These are phyloP conservation scores for Hemicentrotus pulcherrimus DNA, from an alignment of 35 echinoderm and acorn worm species.

Conservation along the genomic window DNA sequence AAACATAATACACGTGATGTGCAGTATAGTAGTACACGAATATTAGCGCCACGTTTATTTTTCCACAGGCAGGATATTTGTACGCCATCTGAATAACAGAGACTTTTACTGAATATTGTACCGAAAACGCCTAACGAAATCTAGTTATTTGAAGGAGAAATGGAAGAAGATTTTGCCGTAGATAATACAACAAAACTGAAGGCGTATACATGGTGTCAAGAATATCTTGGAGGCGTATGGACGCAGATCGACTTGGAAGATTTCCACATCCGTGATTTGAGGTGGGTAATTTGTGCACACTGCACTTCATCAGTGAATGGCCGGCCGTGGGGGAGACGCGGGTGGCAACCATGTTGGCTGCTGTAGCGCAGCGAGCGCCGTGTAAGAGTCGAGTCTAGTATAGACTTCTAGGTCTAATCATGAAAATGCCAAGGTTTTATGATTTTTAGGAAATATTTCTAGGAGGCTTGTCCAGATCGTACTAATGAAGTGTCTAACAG, in stretches of 20 bases:
- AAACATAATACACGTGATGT: neutral
- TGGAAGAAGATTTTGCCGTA: conserved; percentile 58
- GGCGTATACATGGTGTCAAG: conserved; percentile 81
- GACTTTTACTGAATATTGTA: neutral
- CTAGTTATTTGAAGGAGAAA: neutral
- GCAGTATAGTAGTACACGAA: neutral
- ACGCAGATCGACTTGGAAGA: conserved; percentile 71
- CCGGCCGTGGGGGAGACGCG: no score
- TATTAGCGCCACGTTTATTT: neutral
- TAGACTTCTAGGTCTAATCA: no score
- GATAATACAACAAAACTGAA: conserved; percentile 68
- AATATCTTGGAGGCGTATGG: conserved; percentile 84
- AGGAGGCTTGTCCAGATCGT: no score
- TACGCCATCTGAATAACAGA: neutral
- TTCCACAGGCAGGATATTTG: no score
- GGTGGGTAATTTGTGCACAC: conserved; percentile 48
- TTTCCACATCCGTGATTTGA: conserved; percentile 83
- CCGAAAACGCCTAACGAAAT: neutral
- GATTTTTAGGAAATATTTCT: no score
- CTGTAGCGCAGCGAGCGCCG: no score
- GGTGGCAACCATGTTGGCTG: no score
- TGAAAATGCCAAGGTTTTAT: no score
- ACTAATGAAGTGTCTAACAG: no score
- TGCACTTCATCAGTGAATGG: no score
- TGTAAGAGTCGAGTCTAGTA: no score